Base-by-base conservation (phyloP, 1,140 invertebrate genomes). In the Cydia fagiglandana region DNA sequence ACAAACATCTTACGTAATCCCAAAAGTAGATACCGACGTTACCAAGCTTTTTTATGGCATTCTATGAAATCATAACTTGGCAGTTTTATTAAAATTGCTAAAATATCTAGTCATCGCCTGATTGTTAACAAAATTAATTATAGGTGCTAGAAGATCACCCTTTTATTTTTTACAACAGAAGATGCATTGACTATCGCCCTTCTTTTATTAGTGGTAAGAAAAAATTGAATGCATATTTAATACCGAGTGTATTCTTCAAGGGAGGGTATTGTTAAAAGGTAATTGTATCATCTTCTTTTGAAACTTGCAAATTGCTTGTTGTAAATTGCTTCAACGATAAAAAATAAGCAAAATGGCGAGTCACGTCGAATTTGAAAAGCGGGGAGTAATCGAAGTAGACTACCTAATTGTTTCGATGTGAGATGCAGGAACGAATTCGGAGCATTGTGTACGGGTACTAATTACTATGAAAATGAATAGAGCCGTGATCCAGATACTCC, bases 161-260 rank as follows among this genome's bases (percentile, higher is more conserved):
- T 41, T 70, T 41, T 45, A 68, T 68, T 68, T 28, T 53, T 73
- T 53, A 47, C 12, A 13, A 50, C 34, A 74, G 5, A 53, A 74
- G 45, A 17, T 56, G 45, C 73, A 74, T 74, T 17, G 73, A 74
- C 24, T 53, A 53, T 74, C 73, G 13, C 73, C 73, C 45, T 74
- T 53, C 73, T 34, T 28, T 56, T 50, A 61, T 61, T 20, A 24
- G 20, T 24, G 56, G 20, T 74, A 45, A 30, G 73, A 30, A 50
- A 56, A 74, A 56, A 74, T 15, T 74, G 45, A 74, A 74, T 30
- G 73, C 47, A 74, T 15, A 74, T 74, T 74, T 74, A 53, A 74
- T 53, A 53, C 30, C n/a, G 17, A 24, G 15, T 56, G 24, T 74
- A 74, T 73, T 53, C 17, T 20, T 28, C 28, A 74, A 7, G 73